Conservation (phyloP, 2,888 invertebrate genomes). For the Hyles lineata region DNA sequence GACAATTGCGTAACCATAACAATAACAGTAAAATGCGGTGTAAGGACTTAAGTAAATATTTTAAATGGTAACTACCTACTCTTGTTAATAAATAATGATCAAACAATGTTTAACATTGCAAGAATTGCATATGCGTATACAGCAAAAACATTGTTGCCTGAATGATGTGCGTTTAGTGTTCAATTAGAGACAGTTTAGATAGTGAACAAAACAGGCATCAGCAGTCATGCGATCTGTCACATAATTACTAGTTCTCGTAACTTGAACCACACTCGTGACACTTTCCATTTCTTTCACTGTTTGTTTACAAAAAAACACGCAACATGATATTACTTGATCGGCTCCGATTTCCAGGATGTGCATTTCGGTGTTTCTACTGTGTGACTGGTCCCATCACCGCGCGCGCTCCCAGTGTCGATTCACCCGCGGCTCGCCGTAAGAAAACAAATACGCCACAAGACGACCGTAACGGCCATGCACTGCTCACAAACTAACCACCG, state of each 20-base stretch:
- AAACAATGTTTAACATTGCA: not conserved
- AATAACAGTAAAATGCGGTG: not conserved
- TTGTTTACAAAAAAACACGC: constrained; percentile 50
- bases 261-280: constrained; percentile 42
- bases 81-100: not conserved
- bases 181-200: not conserved
- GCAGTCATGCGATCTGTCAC: constrained; percentile 28
- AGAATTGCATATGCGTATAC: not conserved
- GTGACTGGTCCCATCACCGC: constrained; percentile 62
- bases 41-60: no score
- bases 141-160: not conserved
- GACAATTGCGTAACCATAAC: not conserved
- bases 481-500: constrained; percentile 69
- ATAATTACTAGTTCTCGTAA: constrained; percentile 28
- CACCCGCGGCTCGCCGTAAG: constrained; percentile 44
- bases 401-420: constrained; percentile 43
- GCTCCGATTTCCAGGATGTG: constrained; percentile 82
- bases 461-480: constrained; percentile 69
- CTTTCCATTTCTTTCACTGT: constrained; percentile 53
- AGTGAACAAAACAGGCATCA: constrained; percentile 11
- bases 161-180: not conserved
- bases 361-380: constrained; percentile 65
- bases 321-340: constrained; percentile 73
- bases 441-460: constrained; percentile 46
- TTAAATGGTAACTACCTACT: not conserved